Base-by-base conservation (phyloP, 2,113 vertebrate genomes). In the Accipiter cooperii region DNA sequence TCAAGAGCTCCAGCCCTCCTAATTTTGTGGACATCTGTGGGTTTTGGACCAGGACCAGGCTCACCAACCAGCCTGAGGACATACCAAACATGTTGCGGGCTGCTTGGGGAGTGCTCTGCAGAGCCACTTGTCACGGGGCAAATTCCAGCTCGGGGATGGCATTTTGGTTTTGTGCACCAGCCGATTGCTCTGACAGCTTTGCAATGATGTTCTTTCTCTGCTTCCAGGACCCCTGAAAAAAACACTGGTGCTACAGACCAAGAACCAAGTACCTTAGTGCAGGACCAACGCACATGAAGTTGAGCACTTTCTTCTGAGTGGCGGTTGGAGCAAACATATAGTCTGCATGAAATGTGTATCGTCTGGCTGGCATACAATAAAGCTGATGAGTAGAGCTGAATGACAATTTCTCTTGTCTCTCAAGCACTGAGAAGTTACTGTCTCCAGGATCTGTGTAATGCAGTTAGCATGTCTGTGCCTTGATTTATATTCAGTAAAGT, bases 341-440 rank as follows among this genome's bases (percentile, higher is more conserved):
- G 90, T 94, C 87, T 84, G 96, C 98, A 98, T 98, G 98, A 97
- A 97, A 96, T 29, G 49, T 29, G 44, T 97, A 55, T 96, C 61
- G 49, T 90, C 83, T 96, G 96, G 85, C 95, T 96, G 96, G 93
- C 75, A 61, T 70, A 91, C 66, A 97, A 98, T 98, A 98, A 98
- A 98, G 90, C 71, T 89, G 90, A 57, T 97, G 78, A 87, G 76
- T 93, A 95, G 75, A 96, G 49, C 34, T 86, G 68, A 91, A 66
- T 20, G 94, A 84, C 63, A 90, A 82, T 66, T 94, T 49, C 60
- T 81, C 36, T 70, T 73, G 81, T 90, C 93, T 82, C 52, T 83
- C 64, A 69, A 60, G 89, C 40, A 31, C 75, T 78, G 64, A 91
- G 82, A 80, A 82, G 49, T 80, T 79, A 10, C 21, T 64, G 52